Base-by-base conservation (phyloP, 1,140 invertebrate species). In the Meloidogyne chitwoodi region DNA sequence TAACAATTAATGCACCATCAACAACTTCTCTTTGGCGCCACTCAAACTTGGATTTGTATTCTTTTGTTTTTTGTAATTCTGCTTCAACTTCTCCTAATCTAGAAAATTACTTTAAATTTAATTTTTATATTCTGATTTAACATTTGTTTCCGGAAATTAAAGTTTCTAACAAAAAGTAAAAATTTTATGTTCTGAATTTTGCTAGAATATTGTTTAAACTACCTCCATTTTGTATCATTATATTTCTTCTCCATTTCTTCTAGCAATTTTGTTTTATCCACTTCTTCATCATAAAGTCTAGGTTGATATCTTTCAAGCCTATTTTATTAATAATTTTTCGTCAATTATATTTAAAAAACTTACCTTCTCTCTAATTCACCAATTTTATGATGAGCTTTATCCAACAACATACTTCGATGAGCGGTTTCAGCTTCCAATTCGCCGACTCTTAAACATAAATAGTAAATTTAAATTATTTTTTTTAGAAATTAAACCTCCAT, bases 341-440 rank as follows among this genome's bases (percentile, higher is more conserved):
- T 62, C n/a, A n/a, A n/a, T n/a, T n/a, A n/a, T n/a, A n/a, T n/a
- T n/a, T n/a, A n/a, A n/a, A n/a, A n/a, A n/a, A n/a, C n/a, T 6
- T 62, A 63, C 68, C 67, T 41, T 16, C 68, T 27, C n/a, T 77
- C 76, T 38, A 77, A 38, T 67, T 75, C 76, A 8, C 72, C 71
- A 73, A 82, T 83, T 48, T 74, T 74, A 63, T 67, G 56, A 29
- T 81, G 79, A 31, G 80, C 80, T 12, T 69, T 62, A 44, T 81
- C 76, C 16, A 81, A 62, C 76, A 78, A 75, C 61, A 31, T 56
- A 67, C 70, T 74, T 56, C 78, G 68, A 48, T 82, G 80, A 8
- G 80, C 75, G 11, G 78, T 77, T 44, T 73, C 81, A 16, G 80
- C 69, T 68, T 81, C 80, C 64, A 81, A 64, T 61, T 81, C 80